Percentiles rank a stretch among this genome's conserved stretches.
Evolutionary conservation across 2,797 vertebrate genomes (phyloP).

Genomic region (Mormyrops attenuatus): DNA sequence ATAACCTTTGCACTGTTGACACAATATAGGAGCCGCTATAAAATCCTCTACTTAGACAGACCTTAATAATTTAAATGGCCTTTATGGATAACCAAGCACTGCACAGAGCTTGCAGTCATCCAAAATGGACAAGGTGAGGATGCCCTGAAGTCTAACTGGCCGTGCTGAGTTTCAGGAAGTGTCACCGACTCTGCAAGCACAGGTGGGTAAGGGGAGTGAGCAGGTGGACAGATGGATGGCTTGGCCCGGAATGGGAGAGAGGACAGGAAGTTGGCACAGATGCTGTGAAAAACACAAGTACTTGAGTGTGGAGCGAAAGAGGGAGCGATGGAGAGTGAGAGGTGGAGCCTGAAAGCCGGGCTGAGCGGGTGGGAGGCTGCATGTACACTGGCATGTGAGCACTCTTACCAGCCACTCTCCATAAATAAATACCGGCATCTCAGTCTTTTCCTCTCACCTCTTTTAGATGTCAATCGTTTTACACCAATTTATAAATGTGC

Average conservation of each 20-base stretch:
- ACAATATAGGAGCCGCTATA: neutral
- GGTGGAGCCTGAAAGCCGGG: neutral
- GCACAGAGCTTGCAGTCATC: neutral
- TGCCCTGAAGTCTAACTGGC: neutral
- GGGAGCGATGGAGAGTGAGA: neutral
- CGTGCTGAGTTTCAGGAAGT: conserved; percentile 29
- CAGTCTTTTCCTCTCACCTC: neutral
- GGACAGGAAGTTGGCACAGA: conserved; percentile 53
- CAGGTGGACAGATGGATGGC: conserved; percentile 6
- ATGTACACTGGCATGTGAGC: conserved; percentile 40
- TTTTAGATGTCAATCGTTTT: neutral
- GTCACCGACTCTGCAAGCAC: conserved; percentile 22
- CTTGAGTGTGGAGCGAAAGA: conserved; percentile 28
- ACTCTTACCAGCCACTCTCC: conserved; percentile 24
- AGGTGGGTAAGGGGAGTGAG: conserved; percentile 41
- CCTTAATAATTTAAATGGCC: neutral
- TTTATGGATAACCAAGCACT: neutral
- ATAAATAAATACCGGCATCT: neutral
- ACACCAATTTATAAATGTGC: neutral
- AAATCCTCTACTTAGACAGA: neutral
- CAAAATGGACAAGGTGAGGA: neutral
- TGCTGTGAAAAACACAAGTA: conserved; percentile 21
- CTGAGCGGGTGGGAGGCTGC: conserved; percentile 23
- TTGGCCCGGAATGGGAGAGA: conserved; percentile 30
- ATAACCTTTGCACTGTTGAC: neutral